Evolutionary conservation across 2,888 invertebrate species (phyloP).

Genomic region (Hydroisotoma schaefferi): DNA sequence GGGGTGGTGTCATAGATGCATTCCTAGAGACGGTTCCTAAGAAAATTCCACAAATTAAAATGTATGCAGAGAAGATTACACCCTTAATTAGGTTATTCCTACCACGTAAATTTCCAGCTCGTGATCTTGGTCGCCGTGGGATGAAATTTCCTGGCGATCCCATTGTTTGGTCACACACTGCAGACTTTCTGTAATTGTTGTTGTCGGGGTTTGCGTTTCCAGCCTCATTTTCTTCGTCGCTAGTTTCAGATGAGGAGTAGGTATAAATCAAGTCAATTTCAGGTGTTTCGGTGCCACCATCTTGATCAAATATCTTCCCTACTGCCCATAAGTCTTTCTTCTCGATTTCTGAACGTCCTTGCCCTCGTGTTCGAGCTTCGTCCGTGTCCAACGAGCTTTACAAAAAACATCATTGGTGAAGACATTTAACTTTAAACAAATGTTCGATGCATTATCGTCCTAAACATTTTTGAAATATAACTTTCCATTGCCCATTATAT

Average conservation of each 20-base stretch:
- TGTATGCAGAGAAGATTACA: not conserved
- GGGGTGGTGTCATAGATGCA: conserved; percentile 43
- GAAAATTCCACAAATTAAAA: not conserved
- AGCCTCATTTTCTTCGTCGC: conserved; percentile 24
- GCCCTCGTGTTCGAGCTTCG: no score
- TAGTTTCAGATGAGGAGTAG: conserved; percentile 40
- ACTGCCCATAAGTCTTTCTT: not conserved
- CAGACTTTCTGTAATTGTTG: not conserved
- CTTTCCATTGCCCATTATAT: no score
- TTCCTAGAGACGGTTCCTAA: conserved; percentile 11
- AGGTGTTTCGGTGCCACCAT: conserved; percentile 21
- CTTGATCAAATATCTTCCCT: not conserved
- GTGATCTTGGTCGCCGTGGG: conserved; percentile 14
- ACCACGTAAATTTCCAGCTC: not conserved
- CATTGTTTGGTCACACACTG: no score
- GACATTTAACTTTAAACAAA: no score
- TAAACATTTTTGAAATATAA: no score
- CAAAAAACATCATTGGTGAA: conserved; percentile 6
- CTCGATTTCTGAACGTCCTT: not conserved
- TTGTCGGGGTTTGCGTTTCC: not conserved
- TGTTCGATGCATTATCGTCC: no score
- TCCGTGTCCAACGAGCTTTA: conserved; percentile 1
- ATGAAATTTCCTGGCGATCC: conserved; percentile 21
- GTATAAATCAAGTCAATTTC: conserved; percentile 37
- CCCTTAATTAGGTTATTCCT: not conserved